Conservation (phyloP, 2,113 vertebrate species). For the Prolemur simus region DNA sequence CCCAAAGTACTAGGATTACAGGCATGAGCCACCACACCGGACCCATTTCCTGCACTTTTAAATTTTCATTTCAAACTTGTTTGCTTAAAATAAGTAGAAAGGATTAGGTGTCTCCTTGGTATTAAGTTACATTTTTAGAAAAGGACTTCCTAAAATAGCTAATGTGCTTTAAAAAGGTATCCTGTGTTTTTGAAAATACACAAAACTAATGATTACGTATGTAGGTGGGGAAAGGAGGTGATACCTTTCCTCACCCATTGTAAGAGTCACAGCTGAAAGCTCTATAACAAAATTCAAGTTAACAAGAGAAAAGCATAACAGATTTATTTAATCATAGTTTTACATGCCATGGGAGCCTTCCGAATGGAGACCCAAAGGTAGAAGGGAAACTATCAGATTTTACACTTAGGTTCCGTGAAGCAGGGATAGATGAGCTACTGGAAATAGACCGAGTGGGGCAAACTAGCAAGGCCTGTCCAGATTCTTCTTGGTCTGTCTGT, state of each 20-base stretch:
- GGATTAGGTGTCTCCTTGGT: not conserved
- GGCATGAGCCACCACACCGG: no score
- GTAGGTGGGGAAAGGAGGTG: not conserved
- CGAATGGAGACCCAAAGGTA: not conserved
- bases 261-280: not conserved
- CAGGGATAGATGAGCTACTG: not conserved
- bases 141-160: conserved; percentile 6
- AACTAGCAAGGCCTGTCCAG: not conserved
- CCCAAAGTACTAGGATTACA: no score
- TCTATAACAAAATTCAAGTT: not conserved
- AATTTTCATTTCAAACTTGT: not conserved
- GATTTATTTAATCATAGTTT: not conserved
- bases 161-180: not conserved
- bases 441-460: not conserved
- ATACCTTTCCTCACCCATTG: not conserved
- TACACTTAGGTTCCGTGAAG: not conserved
- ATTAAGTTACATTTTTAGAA: not conserved
- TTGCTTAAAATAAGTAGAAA: conserved; percentile 13
- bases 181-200: conserved; percentile 20
- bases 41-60: not conserved
- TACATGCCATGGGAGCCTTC: not conserved
- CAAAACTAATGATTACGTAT: not conserved
- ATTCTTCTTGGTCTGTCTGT: not conserved
- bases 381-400: not conserved
- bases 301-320: not conserved